Evolutionary conservation across 2,888 invertebrate genomes (phyloP), one percentile per base, ranked within the genome.

Genomic region (Melanophora roralis): DNA sequence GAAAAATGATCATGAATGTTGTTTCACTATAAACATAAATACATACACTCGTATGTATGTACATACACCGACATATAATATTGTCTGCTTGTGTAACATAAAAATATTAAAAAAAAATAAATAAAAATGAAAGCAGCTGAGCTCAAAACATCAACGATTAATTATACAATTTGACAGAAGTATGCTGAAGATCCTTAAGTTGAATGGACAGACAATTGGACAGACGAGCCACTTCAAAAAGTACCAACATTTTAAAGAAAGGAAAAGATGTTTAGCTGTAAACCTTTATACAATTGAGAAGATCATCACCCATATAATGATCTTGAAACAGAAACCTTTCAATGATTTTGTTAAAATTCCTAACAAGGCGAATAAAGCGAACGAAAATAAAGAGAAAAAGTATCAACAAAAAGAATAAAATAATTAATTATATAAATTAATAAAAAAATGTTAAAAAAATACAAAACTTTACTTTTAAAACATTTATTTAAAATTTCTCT

Each of bases 131-230:
- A 76, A 64, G 80, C 80, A 80, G 80, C 80, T 80, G 80, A 76
- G 68, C 76, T 59, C 27, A 64, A 73, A 73, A 72, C 68, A 76
- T 80, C 76, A 80, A 80, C 80, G 23, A 80, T 80, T 76, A 80
- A 80, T 80, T 80, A 80, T 73, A 73, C 67, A 72, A 76, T 80
- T 80, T 76, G 80, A 80, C 80, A 80, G 80, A 76, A 72, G 68
- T 80, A 72, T 76, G 72, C 57, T 76, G 68, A 76, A 64, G 57
- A 69, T 73, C 80, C 80, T 76, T 68, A 80, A 72, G n/a, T n/a
- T n/a, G n/a, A n/a, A n/a, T n/a, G n/a, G n/a, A n/a, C n/a, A n/a
- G n/a, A n/a, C n/a, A n/a, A n/a, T 27, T 27, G 6, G 27, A 27
- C 27, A 27, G 68, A 76, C 55, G 34, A 21, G 36, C 59, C 34